Conservation (phyloP, 2,888 invertebrate genomes). For the Leptothorax acervorum region DNA sequence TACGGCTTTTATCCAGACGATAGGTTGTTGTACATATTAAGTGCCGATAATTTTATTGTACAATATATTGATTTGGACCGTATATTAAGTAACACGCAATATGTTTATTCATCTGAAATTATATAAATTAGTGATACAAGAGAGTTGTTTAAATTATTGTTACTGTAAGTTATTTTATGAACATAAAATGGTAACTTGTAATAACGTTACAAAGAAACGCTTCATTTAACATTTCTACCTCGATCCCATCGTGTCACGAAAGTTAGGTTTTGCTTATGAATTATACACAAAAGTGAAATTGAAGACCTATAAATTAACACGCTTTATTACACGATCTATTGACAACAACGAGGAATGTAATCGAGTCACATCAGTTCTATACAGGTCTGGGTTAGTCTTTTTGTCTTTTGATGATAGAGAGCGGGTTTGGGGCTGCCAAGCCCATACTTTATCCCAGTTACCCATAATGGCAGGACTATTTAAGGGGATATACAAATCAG, state of each 20-base stretch:
- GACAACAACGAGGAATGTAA: slow-evolving; percentile 70
- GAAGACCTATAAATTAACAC: slow-evolving; percentile 66
- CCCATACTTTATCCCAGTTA: slow-evolving; percentile 68
- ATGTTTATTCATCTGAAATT: slow-evolving; percentile 59
- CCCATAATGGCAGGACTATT: slow-evolving; percentile 74
- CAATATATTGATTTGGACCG: slow-evolving; percentile 50
- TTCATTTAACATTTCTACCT: slow-evolving; percentile 12
- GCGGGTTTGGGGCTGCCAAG: slow-evolving; percentile 50
- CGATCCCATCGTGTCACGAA: not conserved
- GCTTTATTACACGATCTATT: slow-evolving; percentile 65
- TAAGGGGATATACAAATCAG: slow-evolving; percentile 67
- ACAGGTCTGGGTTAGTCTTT: slow-evolving; percentile 73
- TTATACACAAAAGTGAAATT: slow-evolving; percentile 32
- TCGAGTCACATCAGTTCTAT: slow-evolving; percentile 71
- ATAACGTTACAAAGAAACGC: slow-evolving; percentile 28
- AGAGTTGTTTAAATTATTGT: slow-evolving; percentile 51
- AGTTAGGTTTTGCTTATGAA: not conserved
- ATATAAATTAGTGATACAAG: slow-evolving; percentile 44
- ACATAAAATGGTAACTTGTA: slow-evolving; percentile 46
- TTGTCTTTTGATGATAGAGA: slow-evolving; percentile 67
- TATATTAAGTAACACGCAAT: slow-evolving; percentile 60
- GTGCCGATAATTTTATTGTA: slow-evolving; percentile 63
- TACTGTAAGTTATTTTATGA: slow-evolving; percentile 52
- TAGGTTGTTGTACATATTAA: slow-evolving; percentile 65
- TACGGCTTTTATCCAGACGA: slow-evolving; percentile 54